Evolutionary conservation across 2,888 invertebrate genomes (phyloP), one percentile per base, ranked within the genome.

Genomic region (Hipparchia semele): DNA sequence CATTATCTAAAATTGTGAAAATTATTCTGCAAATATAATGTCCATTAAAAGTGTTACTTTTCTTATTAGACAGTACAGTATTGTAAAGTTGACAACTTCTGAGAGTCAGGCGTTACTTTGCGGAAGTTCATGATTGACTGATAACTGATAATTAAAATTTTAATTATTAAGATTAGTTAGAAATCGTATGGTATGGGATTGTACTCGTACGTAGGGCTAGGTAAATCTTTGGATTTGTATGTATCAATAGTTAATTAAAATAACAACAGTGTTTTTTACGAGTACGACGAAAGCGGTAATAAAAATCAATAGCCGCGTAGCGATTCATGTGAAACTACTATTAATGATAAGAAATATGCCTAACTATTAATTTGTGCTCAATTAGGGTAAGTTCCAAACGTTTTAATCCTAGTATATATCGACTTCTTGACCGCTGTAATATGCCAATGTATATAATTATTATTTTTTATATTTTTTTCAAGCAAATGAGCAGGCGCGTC

Each of bases 221-320:
- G 10, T 10, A 33, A 2, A 53, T 53, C 65, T 65, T 33, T 1
- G 6, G 12, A 23, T 65, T 53, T 12, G 65, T 6, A 65, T 53
- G 53, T 65, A 53, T 65, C 65, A 65, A 12, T 51, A 53, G 33
- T 65, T 23, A 65, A 65, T 91, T 91, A 74, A 73, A 76, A 88
- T 88, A 86, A 85, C 82, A 79, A 80, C 84, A 83, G 80, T 77
- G 87, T 87, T 88, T 87, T 84, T 84, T 85, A 87, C 83, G 82
- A 82, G 82, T 76, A 77, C 82, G 79, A 84, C 86, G 86, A 85
- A 85, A 81, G 80, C 79, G 79, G 79, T 80, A 80, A 83, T 82
- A 79, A 80, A 81, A 84, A 87, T 87, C 86, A 84, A 88, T 85
- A 84, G 76, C 75, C 73, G 73, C 69, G 66, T 60, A 73, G 66